Evolutionary conservation across 2,797 vertebrate genomes (phyloP), one percentile per base, ranked within the genome.

Genomic region (Poeciliopsis turneri): DNA sequence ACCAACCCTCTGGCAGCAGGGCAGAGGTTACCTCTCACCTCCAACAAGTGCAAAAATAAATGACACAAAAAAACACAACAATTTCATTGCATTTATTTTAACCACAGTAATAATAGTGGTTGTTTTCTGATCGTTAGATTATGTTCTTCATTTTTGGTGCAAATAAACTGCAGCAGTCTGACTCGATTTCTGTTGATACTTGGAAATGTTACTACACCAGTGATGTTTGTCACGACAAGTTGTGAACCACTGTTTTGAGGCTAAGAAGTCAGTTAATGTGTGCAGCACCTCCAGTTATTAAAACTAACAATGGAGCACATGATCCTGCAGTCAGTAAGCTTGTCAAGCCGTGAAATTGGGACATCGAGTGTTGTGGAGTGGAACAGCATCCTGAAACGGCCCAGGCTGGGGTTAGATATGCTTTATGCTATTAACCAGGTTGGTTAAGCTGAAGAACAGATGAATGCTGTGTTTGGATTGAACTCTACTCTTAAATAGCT

Each of bases 311-410:
- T 39, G 23, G 53, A 84, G 11, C 46, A 77, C 69, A 73, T 75
- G 25, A 76, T 33, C 39, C 12, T 66, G 15, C 20, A 57, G 0
- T 1, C 23, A 57, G 33, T 25, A 25, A 33, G 16, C 30, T 33
- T 28, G 10, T 77, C 12, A 55, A 80, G 77, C 20, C 68, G 36
- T 51, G n/a, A 84, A 78, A 81, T 28, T 2, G 47, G 15, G 77
- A 71, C 85, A 75, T 74, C 85, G 78, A 81, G 76, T 81, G 82
- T 64, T 53, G 43, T 74, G 74, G 9, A 57, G 30, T 9, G 41
- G 43, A 76, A 1, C 5, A 79, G 28, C 75, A 78, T 16, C 1
- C 33, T 64, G 3, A 69, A 49, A 59, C 11, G 33, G 28, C 57
- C 5, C 11, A 61, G 0, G 5, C 57, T 61, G 28, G 28, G 13